Percentiles rank a stretch among this genome's conserved stretches.
Conservation (phyloP, 2,797 vertebrate species). For the Xiphorhynchus erythropygius region DNA sequence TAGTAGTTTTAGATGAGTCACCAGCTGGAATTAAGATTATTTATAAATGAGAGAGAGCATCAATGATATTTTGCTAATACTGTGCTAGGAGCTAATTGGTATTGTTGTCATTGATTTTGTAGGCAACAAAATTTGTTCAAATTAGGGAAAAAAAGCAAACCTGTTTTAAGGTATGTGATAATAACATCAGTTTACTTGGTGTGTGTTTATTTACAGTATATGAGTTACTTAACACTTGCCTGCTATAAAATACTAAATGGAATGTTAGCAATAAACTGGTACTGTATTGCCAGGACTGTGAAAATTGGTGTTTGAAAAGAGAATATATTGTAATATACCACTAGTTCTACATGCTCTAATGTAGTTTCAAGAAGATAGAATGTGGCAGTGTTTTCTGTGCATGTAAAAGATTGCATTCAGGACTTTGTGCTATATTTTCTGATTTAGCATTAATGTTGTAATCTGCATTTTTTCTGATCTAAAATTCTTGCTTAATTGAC, state of each 20-base stretch:
- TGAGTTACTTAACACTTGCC: background rate
- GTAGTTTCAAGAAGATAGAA: background rate
- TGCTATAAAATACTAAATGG: conserved; percentile 28
- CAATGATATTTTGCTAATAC: background rate
- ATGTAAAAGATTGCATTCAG: background rate
- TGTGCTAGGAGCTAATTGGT: background rate
- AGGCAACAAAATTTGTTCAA: conserved; percentile 43
- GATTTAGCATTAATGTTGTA: background rate
- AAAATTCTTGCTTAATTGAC: background rate
- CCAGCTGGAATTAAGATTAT: background rate
- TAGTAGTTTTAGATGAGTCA: background rate
- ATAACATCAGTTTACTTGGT: conserved; percentile 63
- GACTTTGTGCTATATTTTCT: background rate
- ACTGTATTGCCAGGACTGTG: conserved; percentile 30
- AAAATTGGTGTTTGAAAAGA: conserved; percentile 14
- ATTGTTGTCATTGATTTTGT: conserved; percentile 32
- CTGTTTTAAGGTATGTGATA: conserved; percentile 63
- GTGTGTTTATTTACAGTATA: conserved; percentile 52
- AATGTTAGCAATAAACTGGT: conserved; percentile 51
- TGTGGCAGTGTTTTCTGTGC: background rate
- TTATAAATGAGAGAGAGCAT: background rate
- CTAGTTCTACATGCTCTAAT: background rate
- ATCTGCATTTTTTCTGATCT: background rate
- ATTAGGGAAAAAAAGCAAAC: background rate
- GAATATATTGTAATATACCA: background rate